Conservation (phyloP, 2,113 vertebrate genomes). For the Callipepla californica region DNA sequence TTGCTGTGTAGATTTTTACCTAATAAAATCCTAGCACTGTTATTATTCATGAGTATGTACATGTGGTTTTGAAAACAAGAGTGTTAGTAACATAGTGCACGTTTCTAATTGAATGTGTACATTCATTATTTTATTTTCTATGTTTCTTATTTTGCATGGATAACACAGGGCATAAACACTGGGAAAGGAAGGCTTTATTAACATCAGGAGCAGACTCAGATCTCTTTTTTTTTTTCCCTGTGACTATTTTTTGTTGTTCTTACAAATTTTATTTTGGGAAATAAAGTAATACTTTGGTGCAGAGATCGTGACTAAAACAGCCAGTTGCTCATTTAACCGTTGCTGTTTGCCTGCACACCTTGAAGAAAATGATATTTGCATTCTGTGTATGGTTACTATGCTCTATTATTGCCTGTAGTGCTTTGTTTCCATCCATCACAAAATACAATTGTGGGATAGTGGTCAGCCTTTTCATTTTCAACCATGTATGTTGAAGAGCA, state of each 20-base stretch:
- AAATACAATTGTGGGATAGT: neutral
- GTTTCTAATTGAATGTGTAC: neutral
- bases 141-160: neutral
- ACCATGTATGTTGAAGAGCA: neutral
- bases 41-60: neutral
- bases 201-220: neutral
- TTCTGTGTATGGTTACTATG: neutral
- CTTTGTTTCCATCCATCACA: neutral
- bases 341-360: constrained; percentile 1
- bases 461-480: neutral
- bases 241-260: neutral
- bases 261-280: constrained; percentile 1
- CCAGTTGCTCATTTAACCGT: neutral
- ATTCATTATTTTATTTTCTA: neutral
- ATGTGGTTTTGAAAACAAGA: neutral
- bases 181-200: neutral
- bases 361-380: neutral
- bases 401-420: neutral
- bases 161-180: neutral
- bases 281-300: neutral
- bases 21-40: neutral
- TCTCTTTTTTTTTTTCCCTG: neutral
- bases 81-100: neutral
- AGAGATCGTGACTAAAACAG: neutral
- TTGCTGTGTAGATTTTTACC: neutral